Base-by-base conservation (phyloP, 2,888 invertebrate genomes). In the Acleris holmiana region DNA sequence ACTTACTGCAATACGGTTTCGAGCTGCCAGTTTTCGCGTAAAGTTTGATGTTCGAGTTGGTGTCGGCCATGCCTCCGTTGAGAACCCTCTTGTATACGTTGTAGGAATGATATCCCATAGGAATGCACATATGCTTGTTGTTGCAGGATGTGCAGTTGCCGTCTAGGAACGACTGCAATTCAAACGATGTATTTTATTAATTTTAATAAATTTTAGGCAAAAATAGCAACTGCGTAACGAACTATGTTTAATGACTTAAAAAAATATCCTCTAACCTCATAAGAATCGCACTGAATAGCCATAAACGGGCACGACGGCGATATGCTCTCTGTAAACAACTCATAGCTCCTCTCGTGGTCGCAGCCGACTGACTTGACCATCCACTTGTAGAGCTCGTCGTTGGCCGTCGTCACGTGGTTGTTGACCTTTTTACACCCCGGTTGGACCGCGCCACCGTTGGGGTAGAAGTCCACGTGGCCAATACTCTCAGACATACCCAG, bases 401-500 rank as follows among this genome's bases (percentile, higher is more conserved):
- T 73, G 1, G 72, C 75, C 2, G 76, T 73, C 3, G 69, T 73
- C 23, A 71, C 69, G 0, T 76, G 74, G 0, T 83, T 71, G 40
- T 67, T 74, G 0, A 73, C 76, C 35, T 81, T 80, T 71, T 83
- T 86, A 61, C 93, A 93, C 0, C 93, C 93, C 0, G 93, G 93
- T 69, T 93, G 98, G 66, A 95, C 94, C 6, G 95, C 94, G 0
- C 98, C 98, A 0, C 97, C 98, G 79, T 98, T 98, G 0, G 98
- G 98, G 82, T 95, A 98, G 86, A 98, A 98, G 84, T 98, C 98
- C 4, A 98, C 95, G 83, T 98, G 98, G 0, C 97, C 98, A 51
- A 97, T 94, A 0, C 96, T 94, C 76, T 97, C 96, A 7, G 94
- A 94, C 81, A 97, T 96, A 10, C 98, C 98, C 62, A 98, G 93